Evolutionary conservation across 2,797 vertebrate species (phyloP).

Genomic region (Echeneis naucrates): DNA sequence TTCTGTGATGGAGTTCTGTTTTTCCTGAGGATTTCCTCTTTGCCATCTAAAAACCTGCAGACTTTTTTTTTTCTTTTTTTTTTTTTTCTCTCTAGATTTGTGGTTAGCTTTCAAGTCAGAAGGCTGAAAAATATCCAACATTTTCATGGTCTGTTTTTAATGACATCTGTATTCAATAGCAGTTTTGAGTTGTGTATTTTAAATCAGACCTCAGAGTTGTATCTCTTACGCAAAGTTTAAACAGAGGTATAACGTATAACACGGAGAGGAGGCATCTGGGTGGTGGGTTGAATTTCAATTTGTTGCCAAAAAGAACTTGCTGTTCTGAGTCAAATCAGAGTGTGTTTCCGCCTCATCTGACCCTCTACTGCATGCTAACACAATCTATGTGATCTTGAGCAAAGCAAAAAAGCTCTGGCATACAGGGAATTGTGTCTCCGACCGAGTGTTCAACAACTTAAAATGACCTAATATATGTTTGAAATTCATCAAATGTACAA

Average conservation of each 20-base stretch:
- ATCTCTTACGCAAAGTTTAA: conserved; percentile 26
- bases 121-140: conserved; percentile 15
- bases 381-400: conserved; percentile 72
- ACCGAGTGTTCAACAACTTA: conserved; percentile 41
- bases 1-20: conserved; percentile 48
- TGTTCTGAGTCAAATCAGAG: conserved; percentile 73
- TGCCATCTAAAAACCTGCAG: conserved; percentile 31
- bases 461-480: conserved; percentile 44
- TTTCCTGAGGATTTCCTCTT: conserved; percentile 48
- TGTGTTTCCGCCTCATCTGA: conserved; percentile 71
- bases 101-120: conserved; percentile 30
- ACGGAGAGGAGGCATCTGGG: conserved; percentile 54
- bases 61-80: too few relatives aligned
- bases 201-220: conserved; percentile 22
- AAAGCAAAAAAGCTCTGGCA: conserved; percentile 68
- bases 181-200: conserved; percentile 6
- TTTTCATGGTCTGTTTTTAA: conserved; percentile 28
- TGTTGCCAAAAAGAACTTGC: conserved; percentile 69
- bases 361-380: conserved; percentile 72
- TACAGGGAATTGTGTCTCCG: conserved; percentile 64
- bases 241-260: conserved; percentile 52
- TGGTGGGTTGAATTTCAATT: conserved; percentile 66
- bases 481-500: conserved; percentile 33
- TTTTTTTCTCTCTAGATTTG: conserved; percentile 3
- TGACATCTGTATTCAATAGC: conserved; percentile 31